Conservation (phyloP, 2,797 vertebrate species). For the Poeciliopsis turneri region DNA sequence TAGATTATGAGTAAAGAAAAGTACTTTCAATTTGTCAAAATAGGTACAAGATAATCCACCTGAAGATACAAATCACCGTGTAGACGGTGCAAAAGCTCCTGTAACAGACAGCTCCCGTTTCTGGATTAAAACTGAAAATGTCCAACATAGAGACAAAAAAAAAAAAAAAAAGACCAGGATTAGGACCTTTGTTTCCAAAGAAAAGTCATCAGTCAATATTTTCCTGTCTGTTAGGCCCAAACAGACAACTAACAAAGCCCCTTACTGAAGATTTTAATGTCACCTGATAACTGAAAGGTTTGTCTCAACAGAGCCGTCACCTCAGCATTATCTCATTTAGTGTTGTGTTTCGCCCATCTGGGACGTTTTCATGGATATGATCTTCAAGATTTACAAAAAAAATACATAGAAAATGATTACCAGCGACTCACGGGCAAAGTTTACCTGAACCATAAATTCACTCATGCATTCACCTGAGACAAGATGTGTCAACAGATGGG, state of each 20-base stretch:
- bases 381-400: background rate
- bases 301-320: background rate
- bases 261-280: background rate
- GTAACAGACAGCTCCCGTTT: background rate
- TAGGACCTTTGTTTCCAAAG: background rate
- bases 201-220: background rate
- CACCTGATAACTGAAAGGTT: background rate
- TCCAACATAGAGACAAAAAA: background rate
- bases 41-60: background rate
- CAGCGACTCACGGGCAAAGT: conserved; percentile 10
- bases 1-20: background rate
- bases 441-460: conserved; percentile 26
- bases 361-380: background rate
- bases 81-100: background rate
- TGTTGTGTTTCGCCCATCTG: background rate
- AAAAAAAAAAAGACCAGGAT: background rate
- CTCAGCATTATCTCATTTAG: background rate
- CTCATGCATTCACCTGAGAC: conserved; percentile 43
- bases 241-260: background rate
- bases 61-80: background rate
- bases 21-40: background rate
- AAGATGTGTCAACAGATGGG: conserved; percentile 42
- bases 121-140: background rate
- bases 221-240: background rate
- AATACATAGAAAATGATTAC: conserved; percentile 5